Percentiles rank a stretch among this genome's conserved stretches.
Conservation (phyloP, 2,888 invertebrate species). For the Hydraecia micacea region DNA sequence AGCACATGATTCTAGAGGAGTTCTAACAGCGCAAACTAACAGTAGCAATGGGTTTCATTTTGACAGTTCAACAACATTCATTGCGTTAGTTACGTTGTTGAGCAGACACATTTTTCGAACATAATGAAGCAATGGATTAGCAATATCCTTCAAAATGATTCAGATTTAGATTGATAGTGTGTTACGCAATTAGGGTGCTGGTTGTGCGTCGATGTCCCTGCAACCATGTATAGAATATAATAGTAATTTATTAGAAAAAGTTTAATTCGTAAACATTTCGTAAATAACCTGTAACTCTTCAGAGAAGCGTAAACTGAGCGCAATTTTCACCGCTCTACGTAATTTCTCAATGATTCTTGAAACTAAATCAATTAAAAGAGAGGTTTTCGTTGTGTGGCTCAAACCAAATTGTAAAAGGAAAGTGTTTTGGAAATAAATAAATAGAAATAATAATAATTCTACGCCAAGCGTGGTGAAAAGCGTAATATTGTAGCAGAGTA, state of each 20-base stretch:
- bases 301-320: background rate
- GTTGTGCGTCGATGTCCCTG: background rate
- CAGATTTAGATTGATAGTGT: too few species aligned
- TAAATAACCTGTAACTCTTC: background rate
- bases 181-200: too few species aligned
- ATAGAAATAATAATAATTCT: background rate
- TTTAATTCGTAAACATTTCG: slow-evolving; percentile 18
- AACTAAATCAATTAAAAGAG: background rate
- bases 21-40: too few species aligned
- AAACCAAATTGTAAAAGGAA: background rate
- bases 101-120: too few species aligned
- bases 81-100: too few species aligned
- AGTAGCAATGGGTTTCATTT: too few species aligned
- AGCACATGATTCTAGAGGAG: background rate
- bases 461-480: background rate
- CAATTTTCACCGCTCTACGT: background rate
- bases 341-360: background rate
- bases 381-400: background rate
- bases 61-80: too few species aligned
- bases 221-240: background rate
- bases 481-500: background rate
- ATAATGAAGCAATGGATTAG: too few species aligned
- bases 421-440: background rate
- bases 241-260: background rate
- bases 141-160: too few species aligned